Evolutionary conservation across 2,113 vertebrate genomes (phyloP), one percentile per base, ranked within the genome.

Genomic region (Carollia perspicillata): DNA sequence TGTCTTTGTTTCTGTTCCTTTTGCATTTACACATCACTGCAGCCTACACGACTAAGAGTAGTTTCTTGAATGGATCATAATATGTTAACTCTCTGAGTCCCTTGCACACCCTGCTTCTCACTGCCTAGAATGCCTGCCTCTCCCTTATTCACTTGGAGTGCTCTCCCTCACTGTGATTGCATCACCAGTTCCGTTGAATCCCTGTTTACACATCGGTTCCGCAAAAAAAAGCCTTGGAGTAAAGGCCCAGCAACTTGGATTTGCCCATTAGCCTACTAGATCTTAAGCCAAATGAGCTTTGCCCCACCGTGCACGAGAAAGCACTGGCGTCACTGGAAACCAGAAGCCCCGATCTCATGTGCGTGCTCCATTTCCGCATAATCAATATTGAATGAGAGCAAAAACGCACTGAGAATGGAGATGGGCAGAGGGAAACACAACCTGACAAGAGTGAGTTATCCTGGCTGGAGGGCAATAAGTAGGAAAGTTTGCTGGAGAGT

Each of bases 401-500:
- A 47, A 94, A 88, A 84, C 37, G 51, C 12, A 47, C 77, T 53
- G 40, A 74, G 66, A 85, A 89, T 49, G 35, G 68, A 81, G 77
- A 93, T 78, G 69, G 68, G 20, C 14, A 74, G 33, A 86, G 28
- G 72, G 60, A 37, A 71, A 44, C 55, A 44, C 28, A 71, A 44
- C 68, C 75, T 96, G 47, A 95, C 65, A 88, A 72, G 26, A 74
- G 35, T 53, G 47, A 96, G 78, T 90, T 68, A 90, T 88, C 87
- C 72, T n/a, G 23, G 68, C 53, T 74, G 3, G 28, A 95, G 22
- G 60, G 33, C 42, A 95, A 79, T 55, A 94, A 72, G 77, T 9
- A 55, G 33, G 30, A 88, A 95, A 93, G 53, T 86, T 79, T 68
- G 13, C 6, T 79, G 12, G 14, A 74, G 47, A 91, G 22, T 53